Evolutionary conservation across 2,113 vertebrate species (phyloP), one percentile per base, ranked within the genome.

Genomic region (Solea senegalensis): DNA sequence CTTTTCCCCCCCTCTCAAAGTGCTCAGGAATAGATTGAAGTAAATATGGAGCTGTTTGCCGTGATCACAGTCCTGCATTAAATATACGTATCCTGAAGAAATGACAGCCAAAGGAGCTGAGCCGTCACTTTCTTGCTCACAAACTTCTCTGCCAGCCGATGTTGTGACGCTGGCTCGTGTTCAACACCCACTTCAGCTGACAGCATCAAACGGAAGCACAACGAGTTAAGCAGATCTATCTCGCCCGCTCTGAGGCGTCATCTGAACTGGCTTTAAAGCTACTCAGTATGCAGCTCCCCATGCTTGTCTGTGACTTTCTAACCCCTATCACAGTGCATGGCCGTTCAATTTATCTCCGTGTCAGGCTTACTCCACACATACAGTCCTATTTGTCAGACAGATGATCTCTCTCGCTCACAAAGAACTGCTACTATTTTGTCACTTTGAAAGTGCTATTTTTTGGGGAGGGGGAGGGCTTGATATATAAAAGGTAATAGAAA

Each of bases 211-310:
- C 82, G 78, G 73, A 58, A 86, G 82, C 72, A 83, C 61, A 69
- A 88, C 81, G 85, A 91, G 84, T 90, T 85, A 90, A 91, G 90
- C 86, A 91, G 89, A 87, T 89, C 86, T 85, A 76, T 80, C 82
- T 65, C 5, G 64, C 66, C 85, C 80, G 76, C 86, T 89, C 86
- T 87, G 82, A 90, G 79, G 81, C 62, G 4, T 62, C 48, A 50
- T 81, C 80, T 91, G 81, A 91, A 86, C 84, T 61, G 68, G 69
- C 83, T 88, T 91, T 88, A 91, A 88, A 91, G 79, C 81, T 69
- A 39, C 78, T 78, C 81, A 63, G 81, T 87, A 80, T 83, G 81
- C 69, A 48, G 76, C 74, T 76, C 75, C 64, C 73, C 0, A 1
- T 59, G 57, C 75, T 72, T 58, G 76, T 80, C 85, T 88, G 78